A percentile compares a stretch with the other conserved stretches of the same genome.
phyloP scores from a whole-genome alignment of 2,888 invertebrate genomes.

The Oxystoma pomonae region DNA sequence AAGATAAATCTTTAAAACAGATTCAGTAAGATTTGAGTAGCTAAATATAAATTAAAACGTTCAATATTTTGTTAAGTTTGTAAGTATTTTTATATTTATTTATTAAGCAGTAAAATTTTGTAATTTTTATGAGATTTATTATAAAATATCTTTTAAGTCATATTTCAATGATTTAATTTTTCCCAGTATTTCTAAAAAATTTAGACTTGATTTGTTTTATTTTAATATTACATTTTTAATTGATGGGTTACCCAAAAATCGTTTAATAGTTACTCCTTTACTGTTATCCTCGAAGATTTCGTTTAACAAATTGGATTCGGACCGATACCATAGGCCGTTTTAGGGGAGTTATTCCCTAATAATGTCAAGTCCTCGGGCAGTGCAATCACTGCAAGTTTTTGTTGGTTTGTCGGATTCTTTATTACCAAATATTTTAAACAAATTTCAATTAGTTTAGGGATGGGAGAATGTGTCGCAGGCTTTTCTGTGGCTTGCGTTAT shows the following conservation, averaged over 20 bases:
- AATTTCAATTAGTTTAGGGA: constrained; percentile 57
- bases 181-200: no score
- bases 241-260: constrained; percentile 33
- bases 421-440: constrained; percentile 68
- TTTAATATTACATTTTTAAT: background rate
- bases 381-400: constrained; percentile 70
- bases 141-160: no score
- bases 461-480: constrained; percentile 66
- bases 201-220: no score
- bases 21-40: constrained; percentile 70
- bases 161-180: no score
- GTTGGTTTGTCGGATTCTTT: constrained; percentile 72
- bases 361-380: constrained; percentile 75
- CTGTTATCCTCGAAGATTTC: no score
- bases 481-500: constrained; percentile 60
- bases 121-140: no score
- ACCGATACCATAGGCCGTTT: constrained; percentile 76
- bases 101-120: no score
- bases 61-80: constrained; percentile 53
- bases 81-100: constrained; percentile 34
- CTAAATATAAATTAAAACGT: constrained; percentile 50
- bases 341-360: constrained; percentile 77
- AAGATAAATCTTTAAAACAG: constrained; percentile 79
- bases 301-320: constrained; percentile 62
- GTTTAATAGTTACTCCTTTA: constrained; percentile 42